A percentile compares a stretch with the other conserved stretches of the same genome.
These are phyloP conservation scores for Burhinus oedicnemus DNA, from an alignment of 2,113 vertebrate species.

Conservation along the genomic window DNA sequence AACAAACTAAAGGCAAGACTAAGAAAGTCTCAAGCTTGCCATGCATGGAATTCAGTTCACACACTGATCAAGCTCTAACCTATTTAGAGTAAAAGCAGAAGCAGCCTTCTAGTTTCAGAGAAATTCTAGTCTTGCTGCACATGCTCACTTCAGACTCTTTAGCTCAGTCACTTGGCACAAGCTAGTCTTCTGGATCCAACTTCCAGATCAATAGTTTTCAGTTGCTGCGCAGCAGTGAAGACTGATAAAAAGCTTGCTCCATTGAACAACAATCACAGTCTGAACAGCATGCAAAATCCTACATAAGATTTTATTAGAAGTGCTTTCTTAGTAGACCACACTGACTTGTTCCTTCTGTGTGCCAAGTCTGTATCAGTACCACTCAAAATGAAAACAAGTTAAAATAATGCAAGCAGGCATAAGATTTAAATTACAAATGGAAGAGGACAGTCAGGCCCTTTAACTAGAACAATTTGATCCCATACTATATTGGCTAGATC, in stretches of 20 bases:
- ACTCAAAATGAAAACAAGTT: background rate
- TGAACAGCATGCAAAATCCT: background rate
- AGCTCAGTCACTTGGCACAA: background rate
- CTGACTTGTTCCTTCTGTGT: background rate
- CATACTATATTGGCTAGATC: background rate
- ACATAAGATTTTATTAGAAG: background rate
- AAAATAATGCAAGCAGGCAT: background rate
- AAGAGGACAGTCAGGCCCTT: background rate
- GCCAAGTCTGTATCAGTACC: background rate
- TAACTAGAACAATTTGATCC: background rate
- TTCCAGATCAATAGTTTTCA: background rate
- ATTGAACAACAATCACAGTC: background rate
- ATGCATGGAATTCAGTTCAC: background rate
- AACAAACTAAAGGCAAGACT: background rate
- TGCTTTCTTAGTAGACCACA: background rate
- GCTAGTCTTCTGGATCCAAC: background rate
- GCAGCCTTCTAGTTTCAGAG: background rate
- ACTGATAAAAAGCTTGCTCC: background rate
- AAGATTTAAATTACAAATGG: background rate
- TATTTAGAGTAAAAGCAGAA: slow-evolving; percentile 1
- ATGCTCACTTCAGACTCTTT: background rate
- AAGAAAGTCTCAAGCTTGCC: background rate
- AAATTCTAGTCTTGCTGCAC: background rate
- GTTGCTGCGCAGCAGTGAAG: background rate
- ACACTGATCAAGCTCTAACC: background rate